These are phyloP conservation scores for Ochropleura leucogaster DNA, from an alignment of 2,888 invertebrate species.

Conservation along the genomic window DNA sequence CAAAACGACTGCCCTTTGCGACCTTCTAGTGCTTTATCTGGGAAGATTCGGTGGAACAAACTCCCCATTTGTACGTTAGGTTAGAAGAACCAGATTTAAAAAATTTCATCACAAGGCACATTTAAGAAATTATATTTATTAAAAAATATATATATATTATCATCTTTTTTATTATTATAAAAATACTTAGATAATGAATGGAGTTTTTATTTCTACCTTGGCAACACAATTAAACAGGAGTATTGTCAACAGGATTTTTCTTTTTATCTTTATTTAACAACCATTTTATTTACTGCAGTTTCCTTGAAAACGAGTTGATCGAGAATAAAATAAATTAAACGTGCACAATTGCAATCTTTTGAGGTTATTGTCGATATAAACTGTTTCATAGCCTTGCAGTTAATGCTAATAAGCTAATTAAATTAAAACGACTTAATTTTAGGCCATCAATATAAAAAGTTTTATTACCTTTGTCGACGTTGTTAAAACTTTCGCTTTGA, in stretches of 20 bases:
- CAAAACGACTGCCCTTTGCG: no score
- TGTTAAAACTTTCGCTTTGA: background rate
- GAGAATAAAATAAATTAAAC: conserved; percentile 28
- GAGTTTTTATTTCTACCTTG: background rate
- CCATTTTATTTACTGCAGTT: conserved; percentile 35
- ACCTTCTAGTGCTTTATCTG: no score
- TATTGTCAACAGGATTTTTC: conserved; percentile 36
- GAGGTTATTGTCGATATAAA: conserved; percentile 25
- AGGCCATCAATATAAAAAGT: background rate
- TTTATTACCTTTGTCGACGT: background rate
- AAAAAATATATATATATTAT: no score
- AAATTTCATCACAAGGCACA: no score
- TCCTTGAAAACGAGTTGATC: conserved; percentile 54
- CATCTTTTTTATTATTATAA: background rate
- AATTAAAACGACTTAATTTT: conserved; percentile 2
- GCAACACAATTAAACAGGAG: conserved; percentile 25
- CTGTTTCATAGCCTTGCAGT: background rate
- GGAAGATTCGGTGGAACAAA: no score
- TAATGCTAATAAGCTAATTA: conserved; percentile 13
- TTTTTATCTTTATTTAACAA: conserved; percentile 39
- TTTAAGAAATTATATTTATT: no score
- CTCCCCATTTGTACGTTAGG: no score
- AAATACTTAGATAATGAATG: background rate
- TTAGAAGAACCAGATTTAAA: no score
- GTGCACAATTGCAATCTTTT: conserved; percentile 21